Evolutionary conservation across 2,888 invertebrate species (phyloP), one percentile per base, ranked within the genome.

Genomic region (Hemithea aestivaria): DNA sequence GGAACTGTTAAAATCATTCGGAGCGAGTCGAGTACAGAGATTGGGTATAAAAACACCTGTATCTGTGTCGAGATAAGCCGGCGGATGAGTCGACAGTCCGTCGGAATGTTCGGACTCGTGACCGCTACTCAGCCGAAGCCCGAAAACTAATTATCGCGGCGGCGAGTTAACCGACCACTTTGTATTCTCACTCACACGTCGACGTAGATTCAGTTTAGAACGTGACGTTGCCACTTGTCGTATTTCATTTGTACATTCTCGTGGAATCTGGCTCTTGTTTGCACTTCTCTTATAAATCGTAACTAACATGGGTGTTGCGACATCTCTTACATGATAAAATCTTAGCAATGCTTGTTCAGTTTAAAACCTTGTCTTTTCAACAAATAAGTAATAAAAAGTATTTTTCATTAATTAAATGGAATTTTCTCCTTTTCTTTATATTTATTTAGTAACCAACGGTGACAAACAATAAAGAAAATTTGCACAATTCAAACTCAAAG

Each of bases 91-190:
- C 71, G 73, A 63, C 73, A 69, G 55, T 66, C 61, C 62, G 51
- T 62, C 37, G 80, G 76, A 78, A 79, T 79, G 74, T 64, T 54
- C 52, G 58, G 58, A 58, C 66, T 77, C 78, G 78, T 78, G 79
- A 75, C 73, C 63, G 67, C 58, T 65, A 58, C 58, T 62, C 65
- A 65, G 65, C 62, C 73, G 69, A 73, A 73, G 65, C 65, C 62
- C 73, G 69, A 73, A 73, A 75, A 77, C 68, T 75, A 77, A 80
- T 80, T 79, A 77, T 70, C 72, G 65, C 51, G 48, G 56, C 53
- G 58, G 59, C 63, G 58, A 63, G 62, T 53, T 60, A 53, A 54
- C 48, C 52, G 56, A 57, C 54, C 51, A 46, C 51, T 45, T 33
- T 33, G 44, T 44, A 34, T 35, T 38, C 40, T 38, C 20, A 10